A percentile compares a stretch with the other conserved stretches of the same genome.
Conservation (phyloP, 2,797 vertebrate species). For the Acridotheres tristis region DNA sequence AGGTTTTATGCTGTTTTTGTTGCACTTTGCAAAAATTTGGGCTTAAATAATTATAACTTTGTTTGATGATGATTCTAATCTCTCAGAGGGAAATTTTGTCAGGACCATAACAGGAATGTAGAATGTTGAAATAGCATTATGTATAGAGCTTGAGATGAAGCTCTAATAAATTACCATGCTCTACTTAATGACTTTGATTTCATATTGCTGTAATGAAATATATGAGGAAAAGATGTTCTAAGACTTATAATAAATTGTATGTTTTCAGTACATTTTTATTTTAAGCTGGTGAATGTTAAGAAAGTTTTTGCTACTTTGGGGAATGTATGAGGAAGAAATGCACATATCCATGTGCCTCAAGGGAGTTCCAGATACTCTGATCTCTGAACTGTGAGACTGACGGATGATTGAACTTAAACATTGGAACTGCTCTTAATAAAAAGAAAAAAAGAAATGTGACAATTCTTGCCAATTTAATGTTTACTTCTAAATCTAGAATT, state of each 20-base stretch:
- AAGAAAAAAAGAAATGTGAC: background rate
- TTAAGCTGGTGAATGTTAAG: constrained; percentile 10
- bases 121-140: background rate
- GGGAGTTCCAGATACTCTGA: background rate
- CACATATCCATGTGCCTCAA: background rate
- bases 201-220: background rate
- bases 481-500: background rate
- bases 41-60: background rate
- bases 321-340: background rate
- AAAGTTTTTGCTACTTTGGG: background rate
- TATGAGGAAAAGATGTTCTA: background rate
- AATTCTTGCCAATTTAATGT: background rate
- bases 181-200: background rate
- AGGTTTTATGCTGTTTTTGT: background rate
- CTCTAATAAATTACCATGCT: background rate
- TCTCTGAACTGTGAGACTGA: background rate
- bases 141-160: background rate
- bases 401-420: background rate
- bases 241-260: background rate
- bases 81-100: background rate
- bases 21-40: background rate
- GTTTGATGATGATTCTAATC: background rate
- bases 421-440: constrained; percentile 26
- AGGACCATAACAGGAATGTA: background rate
- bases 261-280: background rate